These are phyloP conservation scores for Centropus unirufus DNA, from an alignment of 2,113 vertebrate genomes.

Conservation along the genomic window DNA sequence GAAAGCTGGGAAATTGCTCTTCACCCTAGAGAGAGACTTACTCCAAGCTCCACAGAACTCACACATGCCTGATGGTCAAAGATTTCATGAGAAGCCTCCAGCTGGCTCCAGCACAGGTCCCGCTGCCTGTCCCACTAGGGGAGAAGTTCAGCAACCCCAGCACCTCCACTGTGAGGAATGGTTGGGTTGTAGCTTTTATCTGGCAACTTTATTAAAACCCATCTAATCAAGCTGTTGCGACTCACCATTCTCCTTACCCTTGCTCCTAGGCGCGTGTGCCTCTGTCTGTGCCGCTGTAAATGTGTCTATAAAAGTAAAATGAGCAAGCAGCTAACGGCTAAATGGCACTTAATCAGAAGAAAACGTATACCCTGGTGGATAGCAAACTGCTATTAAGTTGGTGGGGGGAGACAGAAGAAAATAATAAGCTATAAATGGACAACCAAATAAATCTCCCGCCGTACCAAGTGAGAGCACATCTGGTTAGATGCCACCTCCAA, in stretches of 20 bases:
- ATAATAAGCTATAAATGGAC: conserved; percentile 43
- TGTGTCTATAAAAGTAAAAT: conserved; percentile 71
- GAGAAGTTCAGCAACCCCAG: background rate
- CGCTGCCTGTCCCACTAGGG: background rate
- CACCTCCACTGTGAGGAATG: background rate
- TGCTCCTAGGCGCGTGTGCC: conserved; percentile 66
- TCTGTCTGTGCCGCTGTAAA: conserved; percentile 49
- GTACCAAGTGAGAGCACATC: conserved; percentile 55
- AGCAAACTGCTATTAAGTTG: conserved; percentile 57
- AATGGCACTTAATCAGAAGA: conserved; percentile 74
- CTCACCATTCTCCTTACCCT: conserved; percentile 69
- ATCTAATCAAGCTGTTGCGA: conserved; percentile 40
- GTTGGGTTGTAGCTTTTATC: conserved; percentile 39
- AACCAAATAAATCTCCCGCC: conserved; percentile 58
- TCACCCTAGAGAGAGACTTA: background rate
- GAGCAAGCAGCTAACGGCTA: conserved; percentile 73
- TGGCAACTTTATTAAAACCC: conserved; percentile 77
- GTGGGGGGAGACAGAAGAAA: background rate
- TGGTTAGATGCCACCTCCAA: conserved; percentile 60
- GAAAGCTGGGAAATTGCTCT: conserved; percentile 34
- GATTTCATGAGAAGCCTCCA: background rate
- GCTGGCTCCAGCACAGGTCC: background rate
- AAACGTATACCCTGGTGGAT: conserved; percentile 68
- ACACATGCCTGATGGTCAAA: background rate
- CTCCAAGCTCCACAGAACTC: background rate